A percentile compares a stretch with the other conserved stretches of the same genome.
phyloP scores from a whole-genome alignment of 2,113 vertebrate genomes.

The Heloderma charlesbogerti region DNA sequence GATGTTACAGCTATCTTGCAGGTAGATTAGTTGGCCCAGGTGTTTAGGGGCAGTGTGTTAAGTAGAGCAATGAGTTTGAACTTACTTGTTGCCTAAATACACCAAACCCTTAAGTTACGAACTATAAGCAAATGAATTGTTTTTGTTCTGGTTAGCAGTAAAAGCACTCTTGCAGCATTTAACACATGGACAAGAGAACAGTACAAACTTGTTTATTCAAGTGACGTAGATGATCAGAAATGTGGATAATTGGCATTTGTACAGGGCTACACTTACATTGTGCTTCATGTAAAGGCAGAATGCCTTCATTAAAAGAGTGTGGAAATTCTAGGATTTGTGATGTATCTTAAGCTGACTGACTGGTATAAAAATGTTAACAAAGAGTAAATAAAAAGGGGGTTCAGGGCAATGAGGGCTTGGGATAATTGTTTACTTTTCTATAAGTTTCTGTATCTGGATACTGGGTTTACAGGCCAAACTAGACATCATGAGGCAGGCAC shows the following conservation, averaged over 20 bases:
- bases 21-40: neutral
- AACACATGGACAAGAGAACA: neutral
- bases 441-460: neutral
- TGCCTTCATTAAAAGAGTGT: neutral
- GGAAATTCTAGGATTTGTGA: neutral
- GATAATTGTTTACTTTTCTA: neutral
- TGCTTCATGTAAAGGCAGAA: neutral
- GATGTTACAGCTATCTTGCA: neutral
- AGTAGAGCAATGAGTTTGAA: neutral
- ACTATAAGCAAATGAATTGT: neutral
- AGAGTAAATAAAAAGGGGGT: neutral
- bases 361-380: neutral
- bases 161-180: neutral
- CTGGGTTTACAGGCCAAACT: too few relatives aligned
- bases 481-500: too few relatives aligned
- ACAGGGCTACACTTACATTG: neutral
- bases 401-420: neutral
- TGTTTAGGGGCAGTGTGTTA: neutral
- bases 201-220: conserved; percentile 6
- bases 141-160: neutral
- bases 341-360: neutral
- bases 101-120: neutral
- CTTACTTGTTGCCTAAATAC: conserved; percentile 3
- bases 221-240: neutral
- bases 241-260: neutral